These are phyloP conservation scores for Auanema freiburgensis DNA, from an alignment of 2,888 invertebrate genomes.

Conservation along the genomic window DNA sequence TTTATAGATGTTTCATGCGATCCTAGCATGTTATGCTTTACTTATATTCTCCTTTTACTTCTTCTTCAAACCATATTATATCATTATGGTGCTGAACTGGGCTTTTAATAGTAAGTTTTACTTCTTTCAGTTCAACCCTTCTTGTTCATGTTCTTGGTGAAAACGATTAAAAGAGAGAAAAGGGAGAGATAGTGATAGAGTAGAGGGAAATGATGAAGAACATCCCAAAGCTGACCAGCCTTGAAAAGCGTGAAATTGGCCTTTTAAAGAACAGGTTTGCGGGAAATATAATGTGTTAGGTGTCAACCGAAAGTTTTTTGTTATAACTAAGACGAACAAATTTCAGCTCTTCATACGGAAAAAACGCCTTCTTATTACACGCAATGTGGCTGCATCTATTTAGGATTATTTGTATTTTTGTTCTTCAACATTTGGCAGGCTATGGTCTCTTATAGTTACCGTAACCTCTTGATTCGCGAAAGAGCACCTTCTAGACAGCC, in stretches of 20 bases:
- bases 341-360: conserved; percentile 53
- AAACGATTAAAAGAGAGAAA: conserved; percentile 2
- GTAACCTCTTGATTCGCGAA: conserved; percentile 23
- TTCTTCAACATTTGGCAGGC: conserved; percentile 60
- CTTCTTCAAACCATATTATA: conserved; percentile 62
- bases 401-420: conserved; percentile 44
- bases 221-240: not conserved
- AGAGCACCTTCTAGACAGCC: conserved; percentile 25
- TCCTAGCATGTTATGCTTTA: conserved; percentile 48
- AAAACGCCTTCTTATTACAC: conserved; percentile 55
- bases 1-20: conserved; percentile 60
- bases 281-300: not conserved
- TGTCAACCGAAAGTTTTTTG: conserved; percentile 6
- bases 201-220: not conserved
- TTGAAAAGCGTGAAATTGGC: not conserved
- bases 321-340: not conserved
- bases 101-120: conserved; percentile 56
- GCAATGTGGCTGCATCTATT: conserved; percentile 47
- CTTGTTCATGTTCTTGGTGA: not conserved
- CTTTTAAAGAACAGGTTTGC: conserved; percentile 1
- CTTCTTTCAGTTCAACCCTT: not conserved
- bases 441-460: conserved; percentile 48
- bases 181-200: conserved; percentile 5
- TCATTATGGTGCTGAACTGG: conserved; percentile 63
- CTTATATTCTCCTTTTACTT: conserved; percentile 61